These are phyloP conservation scores for Drosophila pseudoobscura DNA, from an alignment of 1,140 invertebrate species.

Conservation along the genomic window DNA sequence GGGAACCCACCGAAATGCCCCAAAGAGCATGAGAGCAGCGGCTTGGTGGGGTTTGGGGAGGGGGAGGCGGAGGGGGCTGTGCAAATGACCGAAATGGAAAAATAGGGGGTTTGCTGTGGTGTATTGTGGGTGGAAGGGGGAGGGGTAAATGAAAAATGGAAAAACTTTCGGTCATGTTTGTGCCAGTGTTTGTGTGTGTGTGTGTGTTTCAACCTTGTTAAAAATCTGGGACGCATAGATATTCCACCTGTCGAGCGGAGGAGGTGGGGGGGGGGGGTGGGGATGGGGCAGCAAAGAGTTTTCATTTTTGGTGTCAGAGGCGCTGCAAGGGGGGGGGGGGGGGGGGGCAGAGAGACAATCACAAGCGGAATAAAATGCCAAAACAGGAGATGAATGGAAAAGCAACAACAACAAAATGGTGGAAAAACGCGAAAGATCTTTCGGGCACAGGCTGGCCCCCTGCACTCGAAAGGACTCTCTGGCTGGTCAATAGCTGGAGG, in stretches of 20 bases:
- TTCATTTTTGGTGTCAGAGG: conserved; percentile 6
- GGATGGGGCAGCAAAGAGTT: background rate
- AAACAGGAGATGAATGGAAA: background rate
- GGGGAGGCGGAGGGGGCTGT: background rate
- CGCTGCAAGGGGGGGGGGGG: background rate
- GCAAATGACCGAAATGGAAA: conserved; percentile 67
- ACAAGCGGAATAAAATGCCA: background rate
- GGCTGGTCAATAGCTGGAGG: no score
- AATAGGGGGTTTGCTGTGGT: background rate
- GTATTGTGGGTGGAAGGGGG: no score
- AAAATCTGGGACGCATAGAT: conserved; percentile 58
- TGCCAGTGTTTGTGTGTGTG: background rate
- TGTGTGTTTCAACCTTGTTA: conserved; percentile 47
- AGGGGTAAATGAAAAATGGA: conserved; percentile 26
- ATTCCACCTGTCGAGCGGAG: conserved; percentile 13
- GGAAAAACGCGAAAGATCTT: conserved; percentile 2
- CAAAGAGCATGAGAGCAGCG: conserved; percentile 13
- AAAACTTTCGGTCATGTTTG: conserved; percentile 45
- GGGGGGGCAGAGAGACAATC: conserved; percentile 4
- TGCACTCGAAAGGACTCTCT: no score
- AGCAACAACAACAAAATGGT: background rate
- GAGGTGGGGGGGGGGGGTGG: no score
- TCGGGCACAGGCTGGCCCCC: conserved; percentile 6
- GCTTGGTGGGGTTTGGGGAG: background rate
- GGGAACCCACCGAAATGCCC: conserved; percentile 5